Evolutionary conservation across 2,888 invertebrate species (phyloP), one percentile per base, ranked within the genome.

Genomic region (Metalampra italica): DNA sequence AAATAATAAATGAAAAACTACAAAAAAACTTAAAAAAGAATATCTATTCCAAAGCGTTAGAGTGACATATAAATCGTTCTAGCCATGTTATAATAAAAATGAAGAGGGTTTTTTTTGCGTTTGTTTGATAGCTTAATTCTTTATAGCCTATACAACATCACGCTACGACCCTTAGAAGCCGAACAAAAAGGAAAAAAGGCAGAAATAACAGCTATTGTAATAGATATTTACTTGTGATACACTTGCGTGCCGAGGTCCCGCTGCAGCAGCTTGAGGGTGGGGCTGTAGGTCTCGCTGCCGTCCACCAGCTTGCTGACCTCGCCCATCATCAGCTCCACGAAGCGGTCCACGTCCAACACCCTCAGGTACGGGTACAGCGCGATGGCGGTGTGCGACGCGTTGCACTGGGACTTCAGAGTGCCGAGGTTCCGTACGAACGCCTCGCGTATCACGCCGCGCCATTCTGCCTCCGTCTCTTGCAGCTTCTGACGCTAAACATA

Each of bases 211-310:
- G 22, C n/a, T n/a, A n/a, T n/a, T n/a, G n/a, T n/a, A n/a, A 22
- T 22, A 22, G 22, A 37, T 7, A 12, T 81, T 73, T 72, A 91
- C 84, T 91, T 90, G 9, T 91, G 83, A 68, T 93, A 93, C 0
- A 95, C 94, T 75, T 92, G 92, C 7, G 81, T 76, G 3, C 96
- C 97, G 5, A 97, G 75, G 29, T 92, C 91, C 51, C 90, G 83
- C 58, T 94, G 92, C 45, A 97, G 76, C 50, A 91, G 74, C 45
- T 88, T 86, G 1, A 94, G 90, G 0, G 93, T 91, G 0, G 94
- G 94, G 73, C 95, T 96, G 76, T 93, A 96, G 0, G 93, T 93
- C 71, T 96, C 96, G 0, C 96, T 96, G 7, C 95, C 94, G 63
- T 93, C 92, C 0, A 94, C 93, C 9, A 96, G 68, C 61, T 91